A percentile compares a stretch with the other conserved stretches of the same genome.
Evolutionary conservation across 2,888 invertebrate genomes (phyloP).

Genomic region (Syrista parreyssii): DNA sequence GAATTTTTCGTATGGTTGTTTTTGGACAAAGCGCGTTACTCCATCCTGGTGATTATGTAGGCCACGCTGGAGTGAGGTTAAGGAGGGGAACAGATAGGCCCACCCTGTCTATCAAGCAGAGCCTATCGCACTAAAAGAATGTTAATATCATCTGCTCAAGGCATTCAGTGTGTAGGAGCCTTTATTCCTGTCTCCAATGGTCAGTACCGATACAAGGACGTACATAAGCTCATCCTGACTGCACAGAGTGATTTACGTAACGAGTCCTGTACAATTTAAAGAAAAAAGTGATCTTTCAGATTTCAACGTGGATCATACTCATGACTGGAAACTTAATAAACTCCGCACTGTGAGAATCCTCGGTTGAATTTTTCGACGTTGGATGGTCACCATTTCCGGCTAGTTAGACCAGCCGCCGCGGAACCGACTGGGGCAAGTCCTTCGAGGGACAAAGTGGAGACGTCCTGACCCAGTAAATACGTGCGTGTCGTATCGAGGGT

Average conservation of each 20-base stretch:
- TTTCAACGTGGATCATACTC: not conserved
- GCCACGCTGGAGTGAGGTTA: not conserved
- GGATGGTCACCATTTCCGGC: not conserved
- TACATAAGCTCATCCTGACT: too few relatives aligned
- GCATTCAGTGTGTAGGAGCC: not conserved
- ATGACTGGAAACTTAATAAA: not conserved
- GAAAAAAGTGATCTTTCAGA: not conserved
- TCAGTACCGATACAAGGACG: too few relatives aligned
- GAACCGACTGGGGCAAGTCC: not conserved
- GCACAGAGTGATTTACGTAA: too few relatives aligned
- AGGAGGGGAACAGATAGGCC: not conserved
- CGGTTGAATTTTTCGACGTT: not conserved
- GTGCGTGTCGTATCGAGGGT: constrained; percentile 21
- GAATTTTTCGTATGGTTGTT: not conserved
- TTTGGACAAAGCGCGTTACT: not conserved
- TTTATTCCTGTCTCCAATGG: not conserved
- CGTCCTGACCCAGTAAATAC: constrained; percentile 9
- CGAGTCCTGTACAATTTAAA: not conserved
- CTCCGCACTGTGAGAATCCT: not conserved
- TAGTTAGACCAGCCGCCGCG: not conserved
- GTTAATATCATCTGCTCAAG: not conserved
- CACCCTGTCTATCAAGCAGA: not conserved
- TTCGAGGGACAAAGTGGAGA: not conserved
- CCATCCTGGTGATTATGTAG: not conserved
- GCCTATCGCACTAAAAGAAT: not conserved